Evolutionary conservation across 1,140 invertebrate species (phyloP).

Genomic region (Chrysomallon squamiferum): DNA sequence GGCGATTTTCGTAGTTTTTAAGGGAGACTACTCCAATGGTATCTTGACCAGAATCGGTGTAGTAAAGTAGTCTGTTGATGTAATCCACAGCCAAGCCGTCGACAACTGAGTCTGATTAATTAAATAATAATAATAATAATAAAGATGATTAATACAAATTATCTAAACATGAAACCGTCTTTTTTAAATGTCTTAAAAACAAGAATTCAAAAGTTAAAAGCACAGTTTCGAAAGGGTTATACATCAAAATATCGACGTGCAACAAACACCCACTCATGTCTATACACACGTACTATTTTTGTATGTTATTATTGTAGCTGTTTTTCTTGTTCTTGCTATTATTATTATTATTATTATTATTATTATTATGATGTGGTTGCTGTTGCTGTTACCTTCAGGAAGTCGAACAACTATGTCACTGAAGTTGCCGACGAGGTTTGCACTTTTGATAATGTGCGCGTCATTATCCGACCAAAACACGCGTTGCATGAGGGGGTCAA

Average conservation of each 20-base stretch:
- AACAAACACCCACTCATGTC: too few relatives aligned
- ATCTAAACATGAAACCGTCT: too few relatives aligned
- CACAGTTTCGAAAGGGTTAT: too few relatives aligned
- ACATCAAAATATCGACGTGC: too few relatives aligned
- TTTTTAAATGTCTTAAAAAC: too few relatives aligned
- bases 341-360: too few relatives aligned
- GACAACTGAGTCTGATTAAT: slow-evolving; percentile 28
- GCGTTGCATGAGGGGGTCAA: slow-evolving; percentile 61
- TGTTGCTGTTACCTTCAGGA: slow-evolving; percentile 69
- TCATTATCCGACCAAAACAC: slow-evolving; percentile 65
- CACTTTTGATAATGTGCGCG: slow-evolving; percentile 36
- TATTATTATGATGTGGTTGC: too few relatives aligned
- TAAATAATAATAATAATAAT: slow-evolving; percentile 1
- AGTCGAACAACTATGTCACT: slow-evolving; percentile 70
- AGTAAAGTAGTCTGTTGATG: slow-evolving; percentile 41
- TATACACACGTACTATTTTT: too few relatives aligned
- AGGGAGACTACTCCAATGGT: slow-evolving; percentile 84
- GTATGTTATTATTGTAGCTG: too few relatives aligned
- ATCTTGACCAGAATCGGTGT: slow-evolving; percentile 61
- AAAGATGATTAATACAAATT: too few relatives aligned
- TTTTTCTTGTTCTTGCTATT: too few relatives aligned
- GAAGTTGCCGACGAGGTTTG: slow-evolving; percentile 23
- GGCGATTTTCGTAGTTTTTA: slow-evolving; percentile 74
- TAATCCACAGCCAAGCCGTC: slow-evolving; percentile 55
- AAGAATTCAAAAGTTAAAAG: too few relatives aligned